These are phyloP conservation scores for Astropecten irregularis DNA, from an alignment of 53 echinoderm and acorn worm genomes.

Conservation along the genomic window DNA sequence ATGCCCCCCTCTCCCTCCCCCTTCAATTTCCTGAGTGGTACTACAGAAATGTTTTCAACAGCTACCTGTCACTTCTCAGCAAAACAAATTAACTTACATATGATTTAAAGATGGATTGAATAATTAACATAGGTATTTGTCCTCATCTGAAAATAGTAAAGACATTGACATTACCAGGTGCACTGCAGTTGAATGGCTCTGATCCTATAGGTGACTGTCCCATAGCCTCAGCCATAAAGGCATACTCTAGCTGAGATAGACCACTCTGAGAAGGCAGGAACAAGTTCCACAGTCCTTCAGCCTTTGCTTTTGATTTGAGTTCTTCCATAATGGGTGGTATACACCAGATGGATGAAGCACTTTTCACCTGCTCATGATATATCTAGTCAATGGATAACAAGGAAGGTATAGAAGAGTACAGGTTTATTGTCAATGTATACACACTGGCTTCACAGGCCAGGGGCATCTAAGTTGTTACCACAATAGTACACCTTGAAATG, in stretches of 20 bases:
- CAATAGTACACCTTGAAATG: too few relatives aligned
- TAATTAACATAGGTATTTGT: too few relatives aligned
- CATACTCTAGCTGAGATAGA: slow-evolving; percentile 89
- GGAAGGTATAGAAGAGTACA: not conserved
- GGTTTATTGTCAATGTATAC: too few relatives aligned
- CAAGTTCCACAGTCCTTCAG: slow-evolving; percentile 89
- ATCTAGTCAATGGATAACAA: not conserved
- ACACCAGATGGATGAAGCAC: slow-evolving; percentile 69
- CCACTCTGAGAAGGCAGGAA: slow-evolving; percentile 92
- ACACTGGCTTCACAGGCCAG: too few relatives aligned
- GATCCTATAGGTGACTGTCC: slow-evolving; percentile 81
- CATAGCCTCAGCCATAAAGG: slow-evolving; percentile 96
- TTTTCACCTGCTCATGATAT: slow-evolving; percentile 41
- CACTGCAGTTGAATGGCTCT: slow-evolving; percentile 96
- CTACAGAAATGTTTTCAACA: too few relatives aligned
- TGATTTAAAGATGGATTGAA: too few relatives aligned
- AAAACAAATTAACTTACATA: too few relatives aligned
- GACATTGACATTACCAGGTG: slow-evolving; percentile 70
- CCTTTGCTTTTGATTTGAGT: slow-evolving; percentile 84
- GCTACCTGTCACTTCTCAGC: too few relatives aligned
- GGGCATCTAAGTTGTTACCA: too few relatives aligned
- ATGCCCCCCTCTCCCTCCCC: too few relatives aligned
- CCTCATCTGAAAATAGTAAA: not conserved
- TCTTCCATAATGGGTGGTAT: slow-evolving; percentile 89
- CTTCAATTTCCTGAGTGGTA: too few relatives aligned